Percentiles rank a stretch among this genome's conserved stretches.
These are phyloP conservation scores for Coenobita brevimanus DNA, from an alignment of 1,140 invertebrate species.

Conservation along the genomic window DNA sequence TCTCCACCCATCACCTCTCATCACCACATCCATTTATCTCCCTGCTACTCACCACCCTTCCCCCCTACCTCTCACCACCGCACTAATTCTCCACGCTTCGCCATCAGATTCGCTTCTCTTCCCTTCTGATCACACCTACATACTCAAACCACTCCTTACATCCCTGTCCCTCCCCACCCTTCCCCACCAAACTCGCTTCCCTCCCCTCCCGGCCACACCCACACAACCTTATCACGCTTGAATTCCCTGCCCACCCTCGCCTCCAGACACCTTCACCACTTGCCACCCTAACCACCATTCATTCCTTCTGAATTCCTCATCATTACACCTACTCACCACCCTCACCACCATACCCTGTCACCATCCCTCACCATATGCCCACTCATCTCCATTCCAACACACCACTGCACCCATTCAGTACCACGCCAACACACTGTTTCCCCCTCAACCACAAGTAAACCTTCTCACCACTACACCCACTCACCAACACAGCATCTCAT, in stretches of 20 bases:
- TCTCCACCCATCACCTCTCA: no score
- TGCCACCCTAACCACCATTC: neutral
- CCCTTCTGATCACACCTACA: slow-evolving; percentile 54
- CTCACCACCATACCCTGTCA: no score
- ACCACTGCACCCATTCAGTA: no score
- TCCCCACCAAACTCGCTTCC: neutral
- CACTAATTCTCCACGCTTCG: no score
- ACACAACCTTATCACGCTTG: neutral
- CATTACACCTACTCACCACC: neutral
- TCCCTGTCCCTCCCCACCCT: no score
- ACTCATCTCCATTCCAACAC: no score
- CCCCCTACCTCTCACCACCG: slow-evolving; percentile 43
- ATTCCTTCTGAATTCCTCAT: neutral
- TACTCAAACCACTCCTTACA: neutral
- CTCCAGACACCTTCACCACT: neutral
- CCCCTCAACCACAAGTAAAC: no score
- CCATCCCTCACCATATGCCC: neutral
- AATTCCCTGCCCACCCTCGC: neutral
- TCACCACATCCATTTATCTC: slow-evolving; percentile 1
- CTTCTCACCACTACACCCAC: no score
- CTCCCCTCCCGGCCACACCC: neutral
- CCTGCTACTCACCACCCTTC: slow-evolving; percentile 45
- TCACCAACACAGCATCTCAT: neutral
- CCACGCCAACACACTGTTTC: no score
- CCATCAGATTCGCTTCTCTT: no score